Base-by-base conservation (phyloP, 2,797 vertebrate species). In the Scolopax rusticola region DNA sequence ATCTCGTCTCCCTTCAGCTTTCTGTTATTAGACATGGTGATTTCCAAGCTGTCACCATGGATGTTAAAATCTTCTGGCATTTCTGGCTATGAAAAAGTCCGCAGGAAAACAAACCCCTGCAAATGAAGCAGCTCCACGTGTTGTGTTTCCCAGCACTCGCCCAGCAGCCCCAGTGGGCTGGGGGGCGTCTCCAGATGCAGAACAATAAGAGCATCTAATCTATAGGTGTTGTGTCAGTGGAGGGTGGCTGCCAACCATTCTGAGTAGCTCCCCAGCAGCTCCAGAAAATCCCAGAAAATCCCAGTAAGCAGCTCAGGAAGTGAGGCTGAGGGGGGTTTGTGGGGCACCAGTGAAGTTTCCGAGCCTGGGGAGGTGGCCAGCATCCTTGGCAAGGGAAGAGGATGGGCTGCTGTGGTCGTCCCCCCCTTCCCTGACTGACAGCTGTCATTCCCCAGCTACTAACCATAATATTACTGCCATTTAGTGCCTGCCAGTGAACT, bases 201-300 rank as follows among this genome's bases (percentile, higher is more conserved):
- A 1, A 4, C 2, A 15, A 15, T 3, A 0, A 24, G 28, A n/a
- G 21, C 0, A 1, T 5, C 61, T 4, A 27, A 8, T 30, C 1
- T 3, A 6, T 2, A 12, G 50, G 8, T 2, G 0, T 5, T 9
- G 28, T 1, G 2, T 0, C 0, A 0, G 21, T 0, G 38, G 5
- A 9, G 27, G 43, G 78, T 2, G 48, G 32, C 65, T 76, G 79
- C 7, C 23, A 28, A 1, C 25, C 40, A 0, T 87, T 79, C 61
- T 36, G 51, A 27, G 20, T 6, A 33, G 64, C 61, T 59, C 20
- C 47, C n/a, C 27, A 40, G 33, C 32, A 24, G 81, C 87, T 38
- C 45, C 21, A 2, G 21, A 6, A 45, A 27, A 41, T 21, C 36
- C 12, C 48, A 36, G 23, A 8, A 9, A 30, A 24, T 7, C 48